phyloP scores from a whole-genome alignment of 2,113 vertebrate genomes.

The Sphyrna mokarran region DNA sequence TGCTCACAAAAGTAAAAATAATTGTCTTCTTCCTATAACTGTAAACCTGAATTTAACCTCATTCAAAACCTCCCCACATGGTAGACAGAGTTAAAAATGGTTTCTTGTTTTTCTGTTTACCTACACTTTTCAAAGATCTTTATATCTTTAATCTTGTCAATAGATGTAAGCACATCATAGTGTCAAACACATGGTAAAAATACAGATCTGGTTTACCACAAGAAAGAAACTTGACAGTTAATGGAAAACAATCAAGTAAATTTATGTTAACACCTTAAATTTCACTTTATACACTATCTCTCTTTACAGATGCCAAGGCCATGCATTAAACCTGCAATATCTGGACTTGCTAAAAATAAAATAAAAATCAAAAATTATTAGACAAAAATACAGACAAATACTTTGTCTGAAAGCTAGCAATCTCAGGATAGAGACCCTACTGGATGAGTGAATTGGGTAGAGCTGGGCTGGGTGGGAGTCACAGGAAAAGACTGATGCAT shows the following conservation, averaged over 20 bases:
- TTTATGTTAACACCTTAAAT: neutral
- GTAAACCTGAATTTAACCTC: no score
- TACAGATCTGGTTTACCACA: neutral
- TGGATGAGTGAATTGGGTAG: no score
- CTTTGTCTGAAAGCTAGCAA: no score
- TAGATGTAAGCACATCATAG: neutral
- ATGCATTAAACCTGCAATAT: neutral
- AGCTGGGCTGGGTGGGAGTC: no score
- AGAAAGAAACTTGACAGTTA: neutral
- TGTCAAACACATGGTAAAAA: neutral
- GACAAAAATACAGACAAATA: neutral
- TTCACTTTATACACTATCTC: neutral
- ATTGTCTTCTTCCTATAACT: no score
- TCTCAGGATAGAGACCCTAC: no score
- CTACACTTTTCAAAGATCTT: no score
- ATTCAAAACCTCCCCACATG: no score
- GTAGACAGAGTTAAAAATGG: no score
- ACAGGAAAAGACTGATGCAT: no score
- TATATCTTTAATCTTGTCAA: no score
- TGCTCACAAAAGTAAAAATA: neutral
- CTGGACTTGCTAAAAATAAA: neutral
- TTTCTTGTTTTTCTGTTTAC: no score
- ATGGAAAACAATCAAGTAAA: neutral
- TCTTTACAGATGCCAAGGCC: neutral
- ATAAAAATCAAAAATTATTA: neutral